Conservation (phyloP, 1,140 invertebrate species). For the Hetaerina americana region DNA sequence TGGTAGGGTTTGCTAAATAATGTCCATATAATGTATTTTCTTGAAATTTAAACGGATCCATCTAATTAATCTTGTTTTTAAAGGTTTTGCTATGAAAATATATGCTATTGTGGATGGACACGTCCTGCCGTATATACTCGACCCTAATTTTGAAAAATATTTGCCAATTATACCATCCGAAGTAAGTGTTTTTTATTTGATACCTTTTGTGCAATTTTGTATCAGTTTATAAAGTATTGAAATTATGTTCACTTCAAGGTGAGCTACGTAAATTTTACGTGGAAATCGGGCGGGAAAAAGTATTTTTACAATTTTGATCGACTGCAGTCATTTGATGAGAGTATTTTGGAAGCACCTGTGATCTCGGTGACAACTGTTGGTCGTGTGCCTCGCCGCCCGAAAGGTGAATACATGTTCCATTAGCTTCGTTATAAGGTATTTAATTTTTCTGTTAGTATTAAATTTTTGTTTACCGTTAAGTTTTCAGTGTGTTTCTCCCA, state of each 20-base stretch:
- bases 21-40: background rate
- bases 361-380: slow-evolving; percentile 75
- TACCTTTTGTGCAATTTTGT: slow-evolving; percentile 4
- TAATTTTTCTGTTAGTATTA: no score
- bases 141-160: slow-evolving; percentile 79
- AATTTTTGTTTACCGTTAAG: slow-evolving; percentile 39
- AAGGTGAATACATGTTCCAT: slow-evolving; percentile 41
- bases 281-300: slow-evolving; percentile 71
- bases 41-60: no score
- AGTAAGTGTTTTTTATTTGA: slow-evolving; percentile 34
- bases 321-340: slow-evolving; percentile 68
- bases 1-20: slow-evolving; percentile 51
- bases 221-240: background rate
- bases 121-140: slow-evolving; percentile 69
- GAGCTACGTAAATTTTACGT: slow-evolving; percentile 79
- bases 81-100: slow-evolving; percentile 74
- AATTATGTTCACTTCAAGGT: slow-evolving; percentile 21
- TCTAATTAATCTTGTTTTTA: no score
- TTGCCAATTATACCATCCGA: slow-evolving; percentile 80
- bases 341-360: slow-evolving; percentile 68
- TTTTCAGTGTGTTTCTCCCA: slow-evolving; percentile 81
- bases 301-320: slow-evolving; percentile 81
- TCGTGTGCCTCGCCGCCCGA: slow-evolving; percentile 66
- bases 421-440: background rate
- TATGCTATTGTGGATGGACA: slow-evolving; percentile 74